Percentiles rank a stretch among this genome's conserved stretches.
These are phyloP conservation scores for Pogoniulus pusillus DNA, from an alignment of 2,797 vertebrate species.

Conservation along the genomic window DNA sequence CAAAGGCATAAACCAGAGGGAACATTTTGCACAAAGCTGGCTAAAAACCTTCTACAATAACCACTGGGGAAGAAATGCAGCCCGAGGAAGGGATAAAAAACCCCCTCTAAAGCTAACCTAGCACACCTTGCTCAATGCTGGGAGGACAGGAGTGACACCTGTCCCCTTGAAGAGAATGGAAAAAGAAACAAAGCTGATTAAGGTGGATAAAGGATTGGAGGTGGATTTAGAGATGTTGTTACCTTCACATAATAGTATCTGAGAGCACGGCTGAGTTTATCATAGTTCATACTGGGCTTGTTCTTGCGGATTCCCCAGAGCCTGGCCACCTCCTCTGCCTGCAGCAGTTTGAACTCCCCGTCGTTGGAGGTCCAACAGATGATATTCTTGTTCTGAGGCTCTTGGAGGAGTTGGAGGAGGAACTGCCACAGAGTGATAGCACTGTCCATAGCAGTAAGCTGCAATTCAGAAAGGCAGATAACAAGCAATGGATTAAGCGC, in stretches of 20 bases:
- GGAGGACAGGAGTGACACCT: not conserved
- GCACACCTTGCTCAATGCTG: not conserved
- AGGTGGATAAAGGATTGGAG: not conserved
- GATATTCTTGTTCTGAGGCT: slow-evolving; percentile 89
- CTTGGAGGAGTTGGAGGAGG: slow-evolving; percentile 94
- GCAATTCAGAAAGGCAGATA: slow-evolving; percentile 49
- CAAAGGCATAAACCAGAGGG: not conserved
- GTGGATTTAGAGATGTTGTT: slow-evolving; percentile 26
- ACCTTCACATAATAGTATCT: slow-evolving; percentile 99
- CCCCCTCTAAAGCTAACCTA: not conserved
- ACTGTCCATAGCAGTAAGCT: slow-evolving; percentile 91
- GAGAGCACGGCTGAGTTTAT: slow-evolving; percentile 96
- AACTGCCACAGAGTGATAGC: slow-evolving; percentile 99
- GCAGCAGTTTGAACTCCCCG: slow-evolving; percentile 96
- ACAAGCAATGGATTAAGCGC: not conserved
- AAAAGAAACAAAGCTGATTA: slow-evolving; percentile 18
- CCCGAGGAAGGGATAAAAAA: accelerated
- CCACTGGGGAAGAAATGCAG: not conserved
- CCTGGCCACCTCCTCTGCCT: slow-evolving; percentile 96
- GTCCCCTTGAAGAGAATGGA: not conserved
- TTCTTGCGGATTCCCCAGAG: slow-evolving; percentile 98
- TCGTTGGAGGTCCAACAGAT: slow-evolving; percentile 97
- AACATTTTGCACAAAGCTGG: not conserved
- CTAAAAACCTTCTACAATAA: not conserved
- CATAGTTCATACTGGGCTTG: slow-evolving; percentile 98